Percentiles rank a stretch among this genome's conserved stretches.
Evolutionary conservation across 2,888 invertebrate species (phyloP).

Genomic region (Maniola hyperantus): DNA sequence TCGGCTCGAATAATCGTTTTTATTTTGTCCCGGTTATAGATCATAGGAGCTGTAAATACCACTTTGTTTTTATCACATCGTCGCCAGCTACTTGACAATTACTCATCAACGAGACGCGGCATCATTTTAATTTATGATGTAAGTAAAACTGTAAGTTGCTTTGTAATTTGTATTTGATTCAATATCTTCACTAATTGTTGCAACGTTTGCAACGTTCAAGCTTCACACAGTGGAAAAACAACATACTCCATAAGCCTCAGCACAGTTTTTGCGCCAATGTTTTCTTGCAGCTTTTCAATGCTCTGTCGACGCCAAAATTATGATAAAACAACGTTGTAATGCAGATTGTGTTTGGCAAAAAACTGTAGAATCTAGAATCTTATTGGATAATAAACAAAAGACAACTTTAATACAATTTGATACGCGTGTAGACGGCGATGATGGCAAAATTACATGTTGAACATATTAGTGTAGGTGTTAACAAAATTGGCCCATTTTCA

Average conservation of each 20-base stretch:
- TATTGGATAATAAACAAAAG: not conserved
- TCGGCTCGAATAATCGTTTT: slow-evolving; percentile 37
- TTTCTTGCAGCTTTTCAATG: too few relatives aligned
- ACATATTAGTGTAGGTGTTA: not conserved
- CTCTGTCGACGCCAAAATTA: too few relatives aligned
- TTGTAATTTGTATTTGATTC: too few relatives aligned
- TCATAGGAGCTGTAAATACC: slow-evolving; percentile 19
- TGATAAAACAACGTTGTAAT: too few relatives aligned
- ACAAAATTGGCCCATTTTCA: slow-evolving; percentile 3
- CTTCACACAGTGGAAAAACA: not conserved
- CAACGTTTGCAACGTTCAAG: not conserved
- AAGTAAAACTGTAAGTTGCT: too few relatives aligned
- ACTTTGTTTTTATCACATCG: slow-evolving; percentile 25
- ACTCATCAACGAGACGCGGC: slow-evolving; percentile 49
- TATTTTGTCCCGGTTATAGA: slow-evolving; percentile 32
- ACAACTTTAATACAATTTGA: not conserved
- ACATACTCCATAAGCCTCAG: too few relatives aligned
- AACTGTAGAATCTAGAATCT: not conserved
- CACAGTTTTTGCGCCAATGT: too few relatives aligned
- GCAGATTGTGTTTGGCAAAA: not conserved
- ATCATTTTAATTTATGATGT: slow-evolving; percentile 52
- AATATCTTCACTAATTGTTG: not conserved
- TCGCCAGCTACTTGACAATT: slow-evolving; percentile 48
- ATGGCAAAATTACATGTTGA: not conserved
- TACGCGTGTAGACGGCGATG: not conserved